These are phyloP conservation scores for Apodemus speciosus DNA, from an alignment of 2,113 vertebrate genomes.

Conservation along the genomic window DNA sequence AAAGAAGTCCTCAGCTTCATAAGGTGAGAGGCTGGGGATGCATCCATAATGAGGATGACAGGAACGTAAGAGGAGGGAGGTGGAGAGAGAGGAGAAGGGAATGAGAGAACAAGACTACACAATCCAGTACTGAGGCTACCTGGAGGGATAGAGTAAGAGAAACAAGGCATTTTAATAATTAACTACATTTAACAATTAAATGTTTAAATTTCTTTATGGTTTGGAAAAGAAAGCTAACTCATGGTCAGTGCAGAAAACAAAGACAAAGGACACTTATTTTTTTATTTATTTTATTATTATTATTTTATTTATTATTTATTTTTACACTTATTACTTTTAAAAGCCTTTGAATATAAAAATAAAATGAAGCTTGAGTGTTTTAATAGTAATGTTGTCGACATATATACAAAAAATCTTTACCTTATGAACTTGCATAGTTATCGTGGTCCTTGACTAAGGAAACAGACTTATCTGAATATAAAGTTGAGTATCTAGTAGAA, in stretches of 20 bases:
- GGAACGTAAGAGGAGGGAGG: neutral
- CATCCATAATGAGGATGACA: too few species aligned
- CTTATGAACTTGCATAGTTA: neutral
- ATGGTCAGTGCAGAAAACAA: neutral
- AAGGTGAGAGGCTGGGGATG: neutral
- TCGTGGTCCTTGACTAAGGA: neutral
- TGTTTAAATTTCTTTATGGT: constrained; percentile 31
- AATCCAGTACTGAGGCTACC: neutral
- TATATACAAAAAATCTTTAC: neutral
- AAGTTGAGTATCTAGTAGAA: neutral
- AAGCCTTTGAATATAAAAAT: neutral
- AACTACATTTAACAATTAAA: neutral
- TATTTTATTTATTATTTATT: too few species aligned
- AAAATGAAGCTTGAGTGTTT: constrained; percentile 29
- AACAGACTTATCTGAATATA: neutral
- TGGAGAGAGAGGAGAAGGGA: too few species aligned
- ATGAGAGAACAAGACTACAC: neutral
- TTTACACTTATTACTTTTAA: neutral
- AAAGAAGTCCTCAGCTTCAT: neutral
- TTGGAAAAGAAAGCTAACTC: constrained; percentile 6
- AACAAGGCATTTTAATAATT: neutral
- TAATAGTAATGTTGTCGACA: neutral
- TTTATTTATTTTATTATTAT: too few species aligned
- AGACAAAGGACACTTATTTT: neutral
- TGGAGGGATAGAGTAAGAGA: neutral